phyloP scores from a whole-genome alignment of 2,888 invertebrate genomes.

The Deroplatys truncata region DNA sequence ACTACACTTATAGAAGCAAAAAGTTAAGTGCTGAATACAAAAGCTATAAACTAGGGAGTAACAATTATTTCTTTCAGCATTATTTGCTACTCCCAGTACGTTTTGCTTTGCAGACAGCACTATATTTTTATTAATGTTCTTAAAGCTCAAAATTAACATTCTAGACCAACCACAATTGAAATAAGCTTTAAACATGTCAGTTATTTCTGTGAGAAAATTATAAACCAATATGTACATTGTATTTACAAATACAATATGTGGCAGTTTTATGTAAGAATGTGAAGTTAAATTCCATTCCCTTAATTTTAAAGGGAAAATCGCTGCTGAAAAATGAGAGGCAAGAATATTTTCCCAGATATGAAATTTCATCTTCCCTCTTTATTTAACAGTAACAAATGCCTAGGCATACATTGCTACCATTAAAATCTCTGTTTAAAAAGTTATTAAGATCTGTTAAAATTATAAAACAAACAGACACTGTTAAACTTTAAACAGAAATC shows the following conservation, averaged over 20 bases:
- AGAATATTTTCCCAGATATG: background rate
- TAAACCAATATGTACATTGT: background rate
- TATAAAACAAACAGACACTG: no score
- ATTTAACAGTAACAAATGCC: no score
- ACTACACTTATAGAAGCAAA: background rate
- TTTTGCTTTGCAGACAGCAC: background rate
- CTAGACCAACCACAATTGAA: background rate
- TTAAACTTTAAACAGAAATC: no score
- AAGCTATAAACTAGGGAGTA: background rate
- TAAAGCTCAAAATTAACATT: background rate
- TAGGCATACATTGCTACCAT: no score
- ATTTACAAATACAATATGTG: background rate
- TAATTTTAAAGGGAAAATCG: background rate
- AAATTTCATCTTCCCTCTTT: background rate
- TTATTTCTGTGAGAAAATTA: background rate
- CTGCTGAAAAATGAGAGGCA: background rate
- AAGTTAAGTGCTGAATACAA: background rate
- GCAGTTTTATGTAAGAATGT: background rate
- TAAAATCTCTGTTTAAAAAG: no score
- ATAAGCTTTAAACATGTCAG: background rate
- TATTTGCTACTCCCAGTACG: background rate
- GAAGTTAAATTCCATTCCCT: background rate
- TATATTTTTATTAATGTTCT: background rate
- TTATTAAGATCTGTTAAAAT: no score
- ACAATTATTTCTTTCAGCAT: background rate